Evolutionary conservation across 2,888 invertebrate genomes (phyloP), one percentile per base, ranked within the genome.

Genomic region (Scelioninae gen. 1): DNA sequence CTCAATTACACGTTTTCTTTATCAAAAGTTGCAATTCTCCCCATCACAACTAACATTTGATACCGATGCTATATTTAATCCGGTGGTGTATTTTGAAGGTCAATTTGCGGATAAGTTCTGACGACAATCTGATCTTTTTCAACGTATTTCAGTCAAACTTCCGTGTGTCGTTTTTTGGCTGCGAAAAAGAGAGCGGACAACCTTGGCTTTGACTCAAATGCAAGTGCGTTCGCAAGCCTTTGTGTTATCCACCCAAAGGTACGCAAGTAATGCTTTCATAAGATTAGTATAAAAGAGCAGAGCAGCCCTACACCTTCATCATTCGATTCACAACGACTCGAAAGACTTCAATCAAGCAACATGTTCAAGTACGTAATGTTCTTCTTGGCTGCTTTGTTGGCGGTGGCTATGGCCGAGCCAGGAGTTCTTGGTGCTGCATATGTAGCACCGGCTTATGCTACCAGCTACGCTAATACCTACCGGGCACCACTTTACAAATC

Each of bases 361-460:
- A 94, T 94, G 94, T 94, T 93, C 93, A 94, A 94, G 89, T 93
- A 94, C 93, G 94, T 94, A 93, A 94, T 94, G 89, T 84, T 66
- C 51, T 38, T 75, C 9, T 43, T 83, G 38, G 78, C 84, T n/a
- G 75, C 65, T 16, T 77, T 85, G 47, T 55, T 75, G 45, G 83
- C 83, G 7, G 63, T 88, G 16, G 87, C 87, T 32, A 9, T 43
- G 6, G 75, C 81, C 10, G 75, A 75, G 10, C 75, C 69, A 5
- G 75, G 74, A 34, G n/a, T 29, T 10, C 4, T 79, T 40, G 88
- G 89, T 10, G 90, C 94, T 90, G 68, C 83, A 0, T 74, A 83
- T 56, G 87, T 87, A 49, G 93, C 93, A 11, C 75, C 81, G 13
- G 63, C 68, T 43, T 80, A 80, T 43, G 76, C 82, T 38, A 76